Conservation (phyloP, 1,140 invertebrate species). For the Tetramorium alpestre region DNA sequence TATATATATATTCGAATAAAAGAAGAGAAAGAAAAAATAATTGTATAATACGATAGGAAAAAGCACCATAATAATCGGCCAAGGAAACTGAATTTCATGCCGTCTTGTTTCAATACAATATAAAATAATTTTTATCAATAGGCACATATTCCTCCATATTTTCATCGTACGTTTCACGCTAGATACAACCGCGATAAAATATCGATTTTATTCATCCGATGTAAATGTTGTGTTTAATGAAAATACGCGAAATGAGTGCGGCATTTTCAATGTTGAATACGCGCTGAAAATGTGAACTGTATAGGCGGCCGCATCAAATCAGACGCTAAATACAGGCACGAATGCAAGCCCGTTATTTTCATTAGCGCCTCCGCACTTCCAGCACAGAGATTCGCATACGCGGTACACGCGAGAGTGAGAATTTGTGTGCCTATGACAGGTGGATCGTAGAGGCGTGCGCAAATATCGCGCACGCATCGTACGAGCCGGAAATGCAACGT, state of each 20-base stretch:
- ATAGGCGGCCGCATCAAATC: neutral
- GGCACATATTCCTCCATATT: neutral
- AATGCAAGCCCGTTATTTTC: slow-evolving; percentile 32
- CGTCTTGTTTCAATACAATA: neutral
- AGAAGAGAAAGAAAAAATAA: neutral
- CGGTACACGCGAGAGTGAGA: neutral
- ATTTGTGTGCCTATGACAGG: slow-evolving; percentile 43
- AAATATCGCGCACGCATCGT: slow-evolving; percentile 66
- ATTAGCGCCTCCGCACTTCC: slow-evolving; percentile 4
- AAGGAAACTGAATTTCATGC: neutral
- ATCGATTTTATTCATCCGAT: slow-evolving; percentile 12
- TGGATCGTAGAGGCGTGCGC: slow-evolving; percentile 56
- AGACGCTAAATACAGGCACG: slow-evolving; percentile 6
- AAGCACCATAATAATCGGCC: neutral
- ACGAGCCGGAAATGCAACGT: slow-evolving; percentile 33
- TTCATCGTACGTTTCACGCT: neutral
- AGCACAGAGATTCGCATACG: slow-evolving; percentile 24
- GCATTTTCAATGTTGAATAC: slow-evolving; percentile 2
- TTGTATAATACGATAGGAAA: neutral
- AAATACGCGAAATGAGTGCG: neutral
- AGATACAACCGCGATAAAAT: neutral
- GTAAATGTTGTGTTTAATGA: neutral
- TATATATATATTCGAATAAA: neutral
- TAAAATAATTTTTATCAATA: slow-evolving; percentile 1
- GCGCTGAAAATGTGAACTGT: neutral